Evolutionary conservation across 92 coral and sea anemone species (phyloP), one percentile per base, ranked within the genome.

Genomic region (Metridium senile): DNA sequence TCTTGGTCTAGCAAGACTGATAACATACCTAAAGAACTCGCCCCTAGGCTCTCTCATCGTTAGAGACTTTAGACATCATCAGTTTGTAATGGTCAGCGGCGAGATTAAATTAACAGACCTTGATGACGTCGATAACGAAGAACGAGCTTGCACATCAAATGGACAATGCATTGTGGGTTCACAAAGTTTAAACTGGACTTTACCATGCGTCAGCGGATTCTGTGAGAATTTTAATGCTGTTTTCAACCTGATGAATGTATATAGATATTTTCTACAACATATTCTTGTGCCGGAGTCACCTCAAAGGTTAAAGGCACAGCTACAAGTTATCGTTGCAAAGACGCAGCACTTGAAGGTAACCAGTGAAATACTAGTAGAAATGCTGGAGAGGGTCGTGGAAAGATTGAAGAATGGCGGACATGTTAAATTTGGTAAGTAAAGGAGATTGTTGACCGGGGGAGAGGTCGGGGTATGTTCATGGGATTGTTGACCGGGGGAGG

Each of bases 91-190:
- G 68, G 93, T 95, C 74, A 62, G 78, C 79, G 97, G 93, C 23
- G 99, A 91, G 53, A 75, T 95, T 26, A 95, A 89, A 80, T 70
- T 95, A 23, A 85, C 93, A 0, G 99, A 95, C 71, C 32, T 95
- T 46, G 99, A 95, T 62, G 99, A 95, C 77, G 94, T 95, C 17
- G 97, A 90, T 72, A 95, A 95, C 75, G 95, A 95, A 57, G 90
- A 84, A 59, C 91, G 82, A 61, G 33, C 74, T 34, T 95, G 99
- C 68, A 74, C 29, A 19, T 66, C 86, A 10, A 39, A 70, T 53
- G 78, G 31, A 7, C 88, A 92, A 26, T 95, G 99, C 83, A 59
- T 89, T 58, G 90, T 95, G 68, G 87, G 85, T 19, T 80, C 93
- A 33, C 35, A 62, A n/a, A 81, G 62, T 19, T 23, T 58, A 43